Evolutionary conservation across 2,888 invertebrate genomes (phyloP).

Genomic region (Epirrhoe alternata): DNA sequence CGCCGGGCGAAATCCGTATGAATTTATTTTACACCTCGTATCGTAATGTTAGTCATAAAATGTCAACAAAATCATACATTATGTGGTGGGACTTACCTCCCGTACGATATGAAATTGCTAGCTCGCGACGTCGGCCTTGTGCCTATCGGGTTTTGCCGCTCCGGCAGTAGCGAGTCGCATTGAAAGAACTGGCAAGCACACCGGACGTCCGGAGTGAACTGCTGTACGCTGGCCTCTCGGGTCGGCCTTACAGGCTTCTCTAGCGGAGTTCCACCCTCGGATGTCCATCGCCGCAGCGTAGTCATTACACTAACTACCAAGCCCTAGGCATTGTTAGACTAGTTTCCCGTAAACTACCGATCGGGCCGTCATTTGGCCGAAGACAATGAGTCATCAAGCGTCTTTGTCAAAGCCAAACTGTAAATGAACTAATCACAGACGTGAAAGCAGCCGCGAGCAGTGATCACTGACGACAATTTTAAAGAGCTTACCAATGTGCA

Average conservation of each 20-base stretch:
- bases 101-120: constrained; percentile 76
- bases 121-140: constrained; percentile 87
- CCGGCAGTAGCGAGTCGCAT: constrained; percentile 91
- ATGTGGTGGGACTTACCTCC: constrained; percentile 70
- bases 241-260: constrained; percentile 88
- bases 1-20: constrained; percentile 71
- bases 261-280: constrained; percentile 87
- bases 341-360: constrained; percentile 53
- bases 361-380: constrained; percentile 53
- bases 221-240: constrained; percentile 89
- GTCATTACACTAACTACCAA: constrained; percentile 72
- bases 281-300: constrained; percentile 87
- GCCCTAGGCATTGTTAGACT: constrained; percentile 63
- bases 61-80: constrained; percentile 59
- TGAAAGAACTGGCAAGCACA: constrained; percentile 95
- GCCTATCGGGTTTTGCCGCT: constrained; percentile 88
- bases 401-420: constrained; percentile 68
- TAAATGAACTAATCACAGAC: constrained; percentile 79
- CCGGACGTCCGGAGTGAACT: constrained; percentile 91
- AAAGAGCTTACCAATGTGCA: constrained; percentile 81
- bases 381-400: constrained; percentile 66
- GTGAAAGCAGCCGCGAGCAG: constrained; percentile 82
- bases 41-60: constrained; percentile 68
- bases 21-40: constrained; percentile 67
- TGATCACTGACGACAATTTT: constrained; percentile 83